Base-by-base conservation (phyloP, 2,888 invertebrate genomes). In the Camponotus fellah region DNA sequence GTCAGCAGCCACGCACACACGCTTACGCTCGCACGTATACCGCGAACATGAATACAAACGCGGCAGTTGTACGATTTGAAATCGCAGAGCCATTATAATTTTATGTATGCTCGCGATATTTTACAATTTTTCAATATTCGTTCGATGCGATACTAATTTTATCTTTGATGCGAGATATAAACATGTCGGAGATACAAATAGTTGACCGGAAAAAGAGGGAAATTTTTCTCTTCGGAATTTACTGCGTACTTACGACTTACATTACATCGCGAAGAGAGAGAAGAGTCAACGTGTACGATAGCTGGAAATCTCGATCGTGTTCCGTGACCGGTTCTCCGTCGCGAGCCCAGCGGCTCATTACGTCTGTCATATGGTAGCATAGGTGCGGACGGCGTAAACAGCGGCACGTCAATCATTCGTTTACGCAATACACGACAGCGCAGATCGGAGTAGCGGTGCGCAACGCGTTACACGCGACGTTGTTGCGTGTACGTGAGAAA, bases 341-440 rank as follows among this genome's bases (percentile, higher is more conserved):
- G 64, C n/a, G 53, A 71, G 66, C 60, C 26, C 32, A 60, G 79
- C 58, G 80, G 34, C 65, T 65, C 80, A 66, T 79, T 72, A 72
- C 71, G 60, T 60, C 64, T 60, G 68, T 66, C 83, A 72, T 72
- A 46, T 66, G 46, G 83, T 43, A 37, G 62, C 64, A 56, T 80
- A 80, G 80, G 81, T 53, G 77, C 81, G 64, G 82, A 53, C 82
- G 69, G 83, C 75, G 62, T 71, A 87, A 85, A 71, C 76, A 74
- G 79, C 60, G 72, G 74, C 65, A 60, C 76, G 85, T 88, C 85
- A 87, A 86, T 86, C 89, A 86, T 84, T 90, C 87, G 86, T 89
- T 91, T 90, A 88, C 87, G 89, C 86, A 90, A 91, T 85, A 64
- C 74, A 74, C 58, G 83, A 56, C 66, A 71, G 60, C 71, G 71